A percentile compares a stretch with the other conserved stretches of the same genome.
phyloP scores from a whole-genome alignment of 2,797 vertebrate genomes.

The Okamejei kenojei region DNA sequence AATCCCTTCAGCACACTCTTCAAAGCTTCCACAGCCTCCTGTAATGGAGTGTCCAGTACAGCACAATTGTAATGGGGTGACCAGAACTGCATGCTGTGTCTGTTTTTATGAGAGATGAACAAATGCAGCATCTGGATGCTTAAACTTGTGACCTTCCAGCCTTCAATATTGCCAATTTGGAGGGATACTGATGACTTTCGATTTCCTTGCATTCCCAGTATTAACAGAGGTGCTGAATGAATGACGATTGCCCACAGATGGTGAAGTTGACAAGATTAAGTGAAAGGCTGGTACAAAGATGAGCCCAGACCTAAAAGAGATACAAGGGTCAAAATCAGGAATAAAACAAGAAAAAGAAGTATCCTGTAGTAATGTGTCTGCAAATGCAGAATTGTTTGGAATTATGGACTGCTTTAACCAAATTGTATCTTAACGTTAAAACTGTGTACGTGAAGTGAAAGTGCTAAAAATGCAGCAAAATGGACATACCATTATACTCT shows the following conservation, averaged over 20 bases:
- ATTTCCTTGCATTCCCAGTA: background rate
- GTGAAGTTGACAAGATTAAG: background rate
- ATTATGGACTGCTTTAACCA: background rate
- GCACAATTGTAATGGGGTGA: too few species aligned
- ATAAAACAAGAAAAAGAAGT: background rate
- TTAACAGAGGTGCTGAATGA: background rate
- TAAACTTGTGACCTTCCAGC: background rate
- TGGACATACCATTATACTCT: too few species aligned
- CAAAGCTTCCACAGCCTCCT: too few species aligned
- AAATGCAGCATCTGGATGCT: background rate
- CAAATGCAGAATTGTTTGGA: background rate
- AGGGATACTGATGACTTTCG: background rate
- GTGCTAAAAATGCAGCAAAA: too few species aligned
- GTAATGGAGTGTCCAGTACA: too few species aligned
- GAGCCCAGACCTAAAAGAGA: background rate
- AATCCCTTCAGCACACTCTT: too few species aligned
- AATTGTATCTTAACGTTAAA: background rate
- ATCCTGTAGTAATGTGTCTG: background rate
- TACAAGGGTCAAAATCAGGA: background rate
- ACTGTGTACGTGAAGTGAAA: too few species aligned
- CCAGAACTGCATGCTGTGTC: too few species aligned
- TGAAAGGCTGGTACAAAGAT: background rate
- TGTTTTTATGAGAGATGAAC: background rate
- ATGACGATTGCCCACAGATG: background rate
- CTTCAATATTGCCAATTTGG: background rate